These are phyloP conservation scores for Oryzias dopingdopingensis DNA, from an alignment of 2,797 vertebrate genomes.

Conservation along the genomic window DNA sequence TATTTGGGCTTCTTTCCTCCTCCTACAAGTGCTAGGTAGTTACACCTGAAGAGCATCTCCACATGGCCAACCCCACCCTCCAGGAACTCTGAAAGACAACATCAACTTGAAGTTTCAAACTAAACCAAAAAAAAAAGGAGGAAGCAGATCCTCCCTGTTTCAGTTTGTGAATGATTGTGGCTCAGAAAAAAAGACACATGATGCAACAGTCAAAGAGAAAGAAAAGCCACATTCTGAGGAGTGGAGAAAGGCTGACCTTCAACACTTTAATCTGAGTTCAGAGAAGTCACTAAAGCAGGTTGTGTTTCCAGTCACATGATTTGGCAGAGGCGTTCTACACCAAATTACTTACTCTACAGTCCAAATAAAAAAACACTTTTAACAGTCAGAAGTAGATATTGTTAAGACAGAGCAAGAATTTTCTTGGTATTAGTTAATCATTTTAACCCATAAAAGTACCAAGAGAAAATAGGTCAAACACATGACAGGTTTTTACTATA, in stretches of 20 bases:
- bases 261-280: not conserved
- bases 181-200: not conserved
- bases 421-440: too few relatives aligned
- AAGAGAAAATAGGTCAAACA: too few relatives aligned
- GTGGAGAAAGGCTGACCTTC: too few relatives aligned
- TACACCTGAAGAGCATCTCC: constrained; percentile 98
- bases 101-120: not conserved
- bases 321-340: constrained; percentile 34
- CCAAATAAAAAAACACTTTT: too few relatives aligned
- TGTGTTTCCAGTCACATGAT: constrained; percentile 44
- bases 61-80: constrained; percentile 96
- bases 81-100: constrained; percentile 86
- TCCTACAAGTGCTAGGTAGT: constrained; percentile 96
- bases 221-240: not conserved
- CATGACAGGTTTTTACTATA: too few relatives aligned
- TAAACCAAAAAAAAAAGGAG: not conserved
- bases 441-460: too few relatives aligned
- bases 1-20: constrained; percentile 98
- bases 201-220: constrained; percentile 1
- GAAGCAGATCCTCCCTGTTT: not conserved
- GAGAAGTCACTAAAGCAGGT: constrained; percentile 24
- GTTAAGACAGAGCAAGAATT: too few relatives aligned
- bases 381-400: too few relatives aligned
- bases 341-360: too few relatives aligned
- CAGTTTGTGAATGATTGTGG: not conserved